These are phyloP conservation scores for Crematogaster levior DNA, from an alignment of 2,888 invertebrate species.

Conservation along the genomic window DNA sequence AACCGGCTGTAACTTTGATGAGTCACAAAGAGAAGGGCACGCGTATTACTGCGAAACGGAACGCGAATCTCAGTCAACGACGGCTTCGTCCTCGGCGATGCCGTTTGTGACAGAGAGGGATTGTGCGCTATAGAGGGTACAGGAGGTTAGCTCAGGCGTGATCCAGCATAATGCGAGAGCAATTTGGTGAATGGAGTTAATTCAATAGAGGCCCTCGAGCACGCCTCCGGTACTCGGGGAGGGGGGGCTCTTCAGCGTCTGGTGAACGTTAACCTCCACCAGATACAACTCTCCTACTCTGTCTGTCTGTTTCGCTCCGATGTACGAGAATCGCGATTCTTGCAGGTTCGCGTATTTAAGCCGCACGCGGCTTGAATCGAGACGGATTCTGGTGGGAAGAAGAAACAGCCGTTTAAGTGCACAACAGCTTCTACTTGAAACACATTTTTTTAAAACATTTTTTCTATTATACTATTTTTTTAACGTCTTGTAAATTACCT, in stretches of 20 bases:
- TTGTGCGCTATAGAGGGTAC: slow-evolving; percentile 55
- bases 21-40: slow-evolving; percentile 31
- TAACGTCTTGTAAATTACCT: neutral
- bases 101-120: slow-evolving; percentile 67
- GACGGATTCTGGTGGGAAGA: slow-evolving; percentile 41
- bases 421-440: slow-evolving; percentile 41
- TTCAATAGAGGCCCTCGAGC: slow-evolving; percentile 78
- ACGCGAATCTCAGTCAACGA: slow-evolving; percentile 72
- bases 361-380: slow-evolving; percentile 57
- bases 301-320: slow-evolving; percentile 47
- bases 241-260: slow-evolving; percentile 58
- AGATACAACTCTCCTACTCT: slow-evolving; percentile 59
- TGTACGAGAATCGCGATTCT: slow-evolving; percentile 56
- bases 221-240: slow-evolving; percentile 69
- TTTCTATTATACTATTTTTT: neutral
- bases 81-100: slow-evolving; percentile 57
- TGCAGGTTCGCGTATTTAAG: slow-evolving; percentile 58
- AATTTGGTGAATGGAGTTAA: slow-evolving; percentile 81
- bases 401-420: slow-evolving; percentile 18
- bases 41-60: slow-evolving; percentile 49
- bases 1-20: slow-evolving; percentile 41
- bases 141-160: slow-evolving; percentile 76
- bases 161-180: slow-evolving; percentile 80
- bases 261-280: slow-evolving; percentile 71
- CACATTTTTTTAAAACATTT: slow-evolving; percentile 18